A percentile compares a stretch with the other conserved stretches of the same genome.
Conservation (phyloP, 2,888 invertebrate species). For the Bugula neritina region DNA sequence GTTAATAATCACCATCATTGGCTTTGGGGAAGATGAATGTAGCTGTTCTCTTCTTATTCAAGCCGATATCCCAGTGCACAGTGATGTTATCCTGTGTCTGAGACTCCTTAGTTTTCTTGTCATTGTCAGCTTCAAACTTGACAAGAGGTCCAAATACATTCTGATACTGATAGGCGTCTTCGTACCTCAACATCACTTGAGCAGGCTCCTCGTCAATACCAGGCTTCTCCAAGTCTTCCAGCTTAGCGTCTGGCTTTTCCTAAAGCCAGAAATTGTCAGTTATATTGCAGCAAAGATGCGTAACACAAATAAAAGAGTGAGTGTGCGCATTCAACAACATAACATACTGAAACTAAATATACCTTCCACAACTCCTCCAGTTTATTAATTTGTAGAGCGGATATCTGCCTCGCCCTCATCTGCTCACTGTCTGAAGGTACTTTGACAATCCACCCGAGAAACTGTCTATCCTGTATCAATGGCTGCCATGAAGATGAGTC, state of each 20-base stretch:
- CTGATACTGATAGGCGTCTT: constrained; percentile 98
- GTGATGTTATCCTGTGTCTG: constrained; percentile 97
- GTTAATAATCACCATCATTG: constrained; percentile 69
- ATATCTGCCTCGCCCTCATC: constrained; percentile 87
- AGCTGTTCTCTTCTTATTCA: constrained; percentile 95
- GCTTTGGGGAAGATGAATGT: constrained; percentile 96
- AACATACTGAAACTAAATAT: too few relatives aligned
- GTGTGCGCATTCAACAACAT: too few relatives aligned
- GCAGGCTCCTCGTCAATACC: constrained; percentile 97
- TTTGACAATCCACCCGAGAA: constrained; percentile 82
- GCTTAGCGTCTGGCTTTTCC: constrained; percentile 93
- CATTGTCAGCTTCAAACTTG: constrained; percentile 95
- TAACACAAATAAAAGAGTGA: too few relatives aligned
- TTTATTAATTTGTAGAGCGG: constrained; percentile 93
- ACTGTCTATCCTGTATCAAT: constrained; percentile 88
- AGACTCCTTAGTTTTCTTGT: constrained; percentile 91
- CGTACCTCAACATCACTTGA: constrained; percentile 74
- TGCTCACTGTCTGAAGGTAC: constrained; percentile 96
- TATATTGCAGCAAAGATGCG: too few relatives aligned
- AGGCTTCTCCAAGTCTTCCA: constrained; percentile 95
- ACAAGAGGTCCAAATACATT: constrained; percentile 96
- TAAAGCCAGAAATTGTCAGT: constrained; percentile 33
- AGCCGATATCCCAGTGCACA: constrained; percentile 95
- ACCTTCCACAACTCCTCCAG: constrained; percentile 94
- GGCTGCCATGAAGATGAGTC: constrained; percentile 99